phyloP scores from a whole-genome alignment of 2,797 vertebrate species.

The Acanthurus tractus region DNA sequence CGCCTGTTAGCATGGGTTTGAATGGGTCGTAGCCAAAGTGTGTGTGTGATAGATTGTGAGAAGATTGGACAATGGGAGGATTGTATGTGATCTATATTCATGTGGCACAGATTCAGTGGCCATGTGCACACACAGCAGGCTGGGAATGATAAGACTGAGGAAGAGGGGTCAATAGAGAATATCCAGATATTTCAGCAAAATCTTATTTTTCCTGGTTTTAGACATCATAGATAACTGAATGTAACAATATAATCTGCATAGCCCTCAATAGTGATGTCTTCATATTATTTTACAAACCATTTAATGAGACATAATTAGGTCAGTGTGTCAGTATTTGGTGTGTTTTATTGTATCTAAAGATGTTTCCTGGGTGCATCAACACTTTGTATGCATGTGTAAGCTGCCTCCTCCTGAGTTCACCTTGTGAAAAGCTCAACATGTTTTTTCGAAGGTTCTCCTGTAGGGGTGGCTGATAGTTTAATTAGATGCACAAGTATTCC shows the following conservation, averaged over 20 bases:
- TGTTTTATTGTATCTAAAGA: not conserved
- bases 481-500: constrained; percentile 65
- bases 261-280: not conserved
- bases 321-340: not conserved
- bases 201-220: not conserved
- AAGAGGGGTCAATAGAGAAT: constrained; percentile 14
- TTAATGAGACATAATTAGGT: not conserved
- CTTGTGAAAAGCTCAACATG: constrained; percentile 17
- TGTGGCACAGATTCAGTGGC: constrained; percentile 73
- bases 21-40: constrained; percentile 49
- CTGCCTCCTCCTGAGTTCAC: constrained; percentile 27
- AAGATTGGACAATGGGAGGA: constrained; percentile 75
- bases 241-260: not conserved
- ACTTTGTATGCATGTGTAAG: constrained; percentile 36
- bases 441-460: constrained; percentile 14
- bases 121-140: constrained; percentile 66
- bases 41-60: constrained; percentile 62
- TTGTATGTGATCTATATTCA: constrained; percentile 83
- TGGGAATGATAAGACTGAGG: constrained; percentile 52
- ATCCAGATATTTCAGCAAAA: not conserved
- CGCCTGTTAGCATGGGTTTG: constrained; percentile 28
- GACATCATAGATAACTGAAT: not conserved
- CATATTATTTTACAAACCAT: constrained; percentile 1
- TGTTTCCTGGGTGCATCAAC: constrained; percentile 25
- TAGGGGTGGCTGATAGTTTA: constrained; percentile 44